Evolutionary conservation across 2,797 vertebrate genomes (phyloP), one percentile per base, ranked within the genome.

Genomic region (Aldrovandia affinis): DNA sequence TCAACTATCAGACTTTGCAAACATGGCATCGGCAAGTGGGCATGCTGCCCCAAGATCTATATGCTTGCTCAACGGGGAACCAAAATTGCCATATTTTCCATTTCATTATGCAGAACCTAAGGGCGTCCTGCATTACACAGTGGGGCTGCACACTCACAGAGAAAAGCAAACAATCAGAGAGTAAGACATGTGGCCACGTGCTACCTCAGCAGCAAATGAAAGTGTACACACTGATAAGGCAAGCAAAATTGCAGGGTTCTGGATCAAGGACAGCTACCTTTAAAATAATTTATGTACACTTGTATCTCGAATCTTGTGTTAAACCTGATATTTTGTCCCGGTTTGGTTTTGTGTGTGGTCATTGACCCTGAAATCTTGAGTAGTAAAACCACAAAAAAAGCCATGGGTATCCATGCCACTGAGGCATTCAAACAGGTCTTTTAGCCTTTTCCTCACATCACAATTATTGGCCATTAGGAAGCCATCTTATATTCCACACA

Each of bases 31-130:
- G 22, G 55, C 79, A 15, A 30, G 7, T 54, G 22, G 39, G 9
- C 80, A 22, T 61, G 57, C 33, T 30, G 57, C 39, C 42, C 28
- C 33, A 3, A 63, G 55, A 20, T 20, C 42, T 42, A 10, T 4
- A 70, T 70, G 65, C 28, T 36, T 70, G 65, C 44, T 57, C 44
- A 70, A 28, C n/a, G n/a, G n/a, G 42, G 42, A 28, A 44, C 68
- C 20, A 44, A 33, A 68, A 73, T 42, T 55, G 65, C 54, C 42
- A 78, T 78, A 70, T 83, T 4, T 22, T 79, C 44, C 59, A 65
- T 61, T 33, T 52, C 47, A 50, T 50, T 50, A 20, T 47, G 75
- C 12, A 8, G 44, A 47, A 75, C 33, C 5, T 75, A 39, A 7
- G 9, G n/a, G 30, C 33, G 28, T 79, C 83, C 42, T 52, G 57